phyloP scores from a whole-genome alignment of 2,113 vertebrate species.

The Notiomystis cincta region DNA sequence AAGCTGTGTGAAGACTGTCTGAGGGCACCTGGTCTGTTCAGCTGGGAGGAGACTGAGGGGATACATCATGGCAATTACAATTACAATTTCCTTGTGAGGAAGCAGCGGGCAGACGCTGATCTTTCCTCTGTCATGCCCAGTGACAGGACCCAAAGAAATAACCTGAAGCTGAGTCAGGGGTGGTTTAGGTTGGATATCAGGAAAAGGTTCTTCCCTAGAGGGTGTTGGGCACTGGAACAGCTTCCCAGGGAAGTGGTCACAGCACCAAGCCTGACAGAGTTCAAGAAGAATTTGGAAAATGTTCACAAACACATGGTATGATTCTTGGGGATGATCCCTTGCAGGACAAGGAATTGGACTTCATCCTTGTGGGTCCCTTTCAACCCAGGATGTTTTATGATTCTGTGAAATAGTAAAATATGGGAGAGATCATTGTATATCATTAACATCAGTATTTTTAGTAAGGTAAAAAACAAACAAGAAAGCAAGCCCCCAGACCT shows the following conservation, averaged over 20 bases:
- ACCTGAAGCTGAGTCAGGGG: neutral
- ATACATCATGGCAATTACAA: neutral
- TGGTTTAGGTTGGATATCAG: neutral
- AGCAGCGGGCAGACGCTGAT: neutral
- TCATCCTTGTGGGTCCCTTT: neutral
- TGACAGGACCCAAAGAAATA: neutral
- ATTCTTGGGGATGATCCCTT: neutral
- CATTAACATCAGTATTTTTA: neutral
- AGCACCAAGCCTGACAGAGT: neutral
- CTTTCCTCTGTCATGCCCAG: neutral
- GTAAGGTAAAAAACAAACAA: neutral
- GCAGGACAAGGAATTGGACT: neutral
- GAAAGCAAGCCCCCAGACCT: neutral
- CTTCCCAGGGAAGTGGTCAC: neutral
- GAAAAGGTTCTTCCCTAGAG: neutral
- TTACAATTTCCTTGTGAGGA: neutral
- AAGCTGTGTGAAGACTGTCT: rapidly evolving
- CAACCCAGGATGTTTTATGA: neutral
- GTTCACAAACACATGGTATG: neutral
- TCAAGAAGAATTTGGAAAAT: neutral
- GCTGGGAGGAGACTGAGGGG: neutral
- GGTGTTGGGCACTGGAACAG: neutral
- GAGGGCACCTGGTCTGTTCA: neutral
- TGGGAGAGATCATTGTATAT: neutral
- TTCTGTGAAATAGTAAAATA: neutral